Base-by-base conservation (phyloP, 2,888 invertebrate genomes). In the Mycalesis mineus region DNA sequence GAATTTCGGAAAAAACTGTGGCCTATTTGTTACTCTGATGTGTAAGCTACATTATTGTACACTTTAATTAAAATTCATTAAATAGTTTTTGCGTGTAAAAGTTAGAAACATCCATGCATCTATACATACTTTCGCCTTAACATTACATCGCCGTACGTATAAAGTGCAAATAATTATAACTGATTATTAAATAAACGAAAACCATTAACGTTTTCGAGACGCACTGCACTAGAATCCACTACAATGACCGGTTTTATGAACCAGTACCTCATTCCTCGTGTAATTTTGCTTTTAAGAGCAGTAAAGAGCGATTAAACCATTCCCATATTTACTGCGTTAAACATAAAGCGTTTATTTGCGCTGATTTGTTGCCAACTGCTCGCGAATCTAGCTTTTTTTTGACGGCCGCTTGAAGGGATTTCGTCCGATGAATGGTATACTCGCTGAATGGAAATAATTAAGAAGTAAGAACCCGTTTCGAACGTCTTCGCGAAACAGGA, bases 381-480 rank as follows among this genome's bases (percentile, higher is more conserved):
- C 29, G 40, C 13, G 13, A 40, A 51, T 51, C 51, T 39, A 45
- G 51, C 33, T 50, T 42, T 40, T 51, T 9, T 54, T 31, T 17
- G 22, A 40, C 39, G 31, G 22, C 41, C 50, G 50, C 52, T 55
- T 58, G 14, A 47, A 45, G 31, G 39, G 55, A 39, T 44, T 51
- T 47, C 40, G 36, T 31, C 14, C 31, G 15, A 56, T 63, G 51
- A 61, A 64, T 57, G 55, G 58, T 51, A 28, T 40, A 17, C 39
- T 42, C 49, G 52, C 60, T 63, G 62, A 65, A 66, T 66, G 65
- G 65, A 68, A 42, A 42, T 52, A 33, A 33, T 33, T 33, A 47
- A 47, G 33, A 60, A 67, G 56, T 58, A 58, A 57, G 59, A 61
- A 68, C 67, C 58, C 52, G 67, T 66, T 68, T 55, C 50, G 55